phyloP scores from a whole-genome alignment of 2,888 invertebrate species.

The Falcaria lacertinaria region DNA sequence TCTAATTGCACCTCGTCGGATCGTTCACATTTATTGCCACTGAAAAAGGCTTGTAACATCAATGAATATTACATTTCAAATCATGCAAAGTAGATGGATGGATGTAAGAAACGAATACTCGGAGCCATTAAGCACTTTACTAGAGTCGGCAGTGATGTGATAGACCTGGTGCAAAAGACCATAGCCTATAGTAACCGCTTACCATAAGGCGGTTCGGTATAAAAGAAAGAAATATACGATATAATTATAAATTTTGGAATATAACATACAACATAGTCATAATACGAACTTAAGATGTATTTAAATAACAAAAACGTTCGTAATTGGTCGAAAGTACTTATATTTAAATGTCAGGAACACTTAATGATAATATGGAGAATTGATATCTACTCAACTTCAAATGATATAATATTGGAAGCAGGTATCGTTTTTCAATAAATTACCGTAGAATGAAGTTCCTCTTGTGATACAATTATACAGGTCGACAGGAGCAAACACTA shows the following conservation, averaged over 20 bases:
- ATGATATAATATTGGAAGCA: not conserved
- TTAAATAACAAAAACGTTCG: too few species aligned
- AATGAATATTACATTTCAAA: conserved; percentile 25
- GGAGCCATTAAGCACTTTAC: not conserved
- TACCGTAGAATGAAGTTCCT: not conserved
- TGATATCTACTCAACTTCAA: not conserved
- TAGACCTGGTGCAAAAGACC: too few species aligned
- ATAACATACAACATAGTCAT: too few species aligned
- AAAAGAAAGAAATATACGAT: too few species aligned
- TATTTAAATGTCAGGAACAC: too few species aligned
- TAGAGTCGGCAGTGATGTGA: not conserved
- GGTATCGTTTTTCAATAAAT: not conserved
- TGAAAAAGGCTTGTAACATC: conserved; percentile 38
- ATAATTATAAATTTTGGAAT: too few species aligned
- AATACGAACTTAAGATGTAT: too few species aligned
- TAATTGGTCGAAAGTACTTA: too few species aligned
- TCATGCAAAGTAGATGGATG: not conserved
- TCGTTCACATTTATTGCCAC: conserved; percentile 59
- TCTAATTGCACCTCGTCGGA: conserved; percentile 49
- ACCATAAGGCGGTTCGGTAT: too few species aligned
- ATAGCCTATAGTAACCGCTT: too few species aligned
- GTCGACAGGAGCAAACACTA: conserved; percentile 35
- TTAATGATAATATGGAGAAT: not conserved
- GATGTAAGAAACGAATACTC: not conserved
- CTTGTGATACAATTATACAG: conserved; percentile 23